Percentiles rank a stretch among this genome's conserved stretches.
phyloP scores from a whole-genome alignment of 2,797 vertebrate genomes.

The Antrozous pallidus region DNA sequence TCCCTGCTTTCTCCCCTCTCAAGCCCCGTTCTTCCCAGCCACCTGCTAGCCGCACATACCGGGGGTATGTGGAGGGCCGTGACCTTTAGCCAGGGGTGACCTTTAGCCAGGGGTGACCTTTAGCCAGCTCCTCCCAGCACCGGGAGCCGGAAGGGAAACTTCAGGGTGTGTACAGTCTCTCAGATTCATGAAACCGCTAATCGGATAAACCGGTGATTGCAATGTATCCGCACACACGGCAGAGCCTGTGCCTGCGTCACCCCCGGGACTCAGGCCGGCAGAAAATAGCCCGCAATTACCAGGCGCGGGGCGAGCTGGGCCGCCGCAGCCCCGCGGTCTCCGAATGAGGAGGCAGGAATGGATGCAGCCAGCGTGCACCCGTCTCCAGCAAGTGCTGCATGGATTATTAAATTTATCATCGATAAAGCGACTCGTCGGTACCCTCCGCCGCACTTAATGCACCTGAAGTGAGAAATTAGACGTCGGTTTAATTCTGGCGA shows the following conservation, averaged over 20 bases:
- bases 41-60: neutral
- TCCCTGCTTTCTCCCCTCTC: neutral
- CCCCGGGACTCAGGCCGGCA: neutral
- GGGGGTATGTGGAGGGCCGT: neutral
- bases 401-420: conserved; percentile 68
- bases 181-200: conserved; percentile 61
- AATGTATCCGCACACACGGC: conserved; percentile 45
- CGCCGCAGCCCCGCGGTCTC: conserved; percentile 58
- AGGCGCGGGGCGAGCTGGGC: neutral
- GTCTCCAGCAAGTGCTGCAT: conserved; percentile 68
- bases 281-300: conserved; percentile 62
- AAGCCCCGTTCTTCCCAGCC: neutral
- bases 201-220: conserved; percentile 53
- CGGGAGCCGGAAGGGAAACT: neutral
- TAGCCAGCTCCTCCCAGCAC: neutral
- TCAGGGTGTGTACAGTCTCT: conserved; percentile 21
- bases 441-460: conserved; percentile 58
- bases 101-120: no score
- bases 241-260: conserved; percentile 4
- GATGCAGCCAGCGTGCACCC: conserved; percentile 55
- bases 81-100: neutral
- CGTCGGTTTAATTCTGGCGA: conserved; percentile 65
- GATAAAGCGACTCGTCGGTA: conserved; percentile 77
- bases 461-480: conserved; percentile 75
- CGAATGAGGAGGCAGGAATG: conserved; percentile 66